Evolutionary conservation across 2,797 vertebrate genomes (phyloP).

Genomic region (Sandelia bainsii): DNA sequence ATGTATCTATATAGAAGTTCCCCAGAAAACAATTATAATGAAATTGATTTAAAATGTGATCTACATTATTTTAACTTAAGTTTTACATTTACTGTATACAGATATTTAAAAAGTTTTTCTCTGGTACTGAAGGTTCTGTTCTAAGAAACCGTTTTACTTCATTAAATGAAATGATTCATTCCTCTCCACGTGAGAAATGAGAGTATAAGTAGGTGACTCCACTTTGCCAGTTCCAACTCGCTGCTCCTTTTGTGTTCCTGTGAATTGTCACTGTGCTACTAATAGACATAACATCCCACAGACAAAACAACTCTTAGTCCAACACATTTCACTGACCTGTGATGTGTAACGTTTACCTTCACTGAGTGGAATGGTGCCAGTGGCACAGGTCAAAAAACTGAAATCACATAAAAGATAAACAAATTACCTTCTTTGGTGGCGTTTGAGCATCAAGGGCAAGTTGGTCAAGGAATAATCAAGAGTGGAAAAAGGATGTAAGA

Average conservation of each 20-base stretch:
- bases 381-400: slow-evolving; percentile 6
- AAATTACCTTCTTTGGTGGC: background rate
- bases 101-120: background rate
- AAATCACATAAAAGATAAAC: slow-evolving; percentile 13
- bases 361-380: too few species aligned
- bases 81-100: background rate
- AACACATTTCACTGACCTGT: slow-evolving; percentile 68
- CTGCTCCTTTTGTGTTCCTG: slow-evolving; percentile 53
- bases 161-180: background rate
- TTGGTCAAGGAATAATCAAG: background rate
- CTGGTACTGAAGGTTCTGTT: background rate
- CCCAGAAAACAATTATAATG: background rate
- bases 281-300: slow-evolving; percentile 71
- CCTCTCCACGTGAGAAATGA: slow-evolving; percentile 19
- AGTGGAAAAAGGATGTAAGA: slow-evolving; percentile 13
- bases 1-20: too few species aligned
- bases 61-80: too few species aligned
- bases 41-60: background rate
- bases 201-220: slow-evolving; percentile 2
- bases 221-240: slow-evolving; percentile 7
- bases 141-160: background rate
- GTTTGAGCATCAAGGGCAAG: slow-evolving; percentile 7
- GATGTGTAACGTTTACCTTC: slow-evolving; percentile 30
- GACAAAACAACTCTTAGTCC: slow-evolving; percentile 69
- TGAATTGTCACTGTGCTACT: slow-evolving; percentile 69